Conservation (phyloP, 2,888 invertebrate species). For the Mantis religiosa region DNA sequence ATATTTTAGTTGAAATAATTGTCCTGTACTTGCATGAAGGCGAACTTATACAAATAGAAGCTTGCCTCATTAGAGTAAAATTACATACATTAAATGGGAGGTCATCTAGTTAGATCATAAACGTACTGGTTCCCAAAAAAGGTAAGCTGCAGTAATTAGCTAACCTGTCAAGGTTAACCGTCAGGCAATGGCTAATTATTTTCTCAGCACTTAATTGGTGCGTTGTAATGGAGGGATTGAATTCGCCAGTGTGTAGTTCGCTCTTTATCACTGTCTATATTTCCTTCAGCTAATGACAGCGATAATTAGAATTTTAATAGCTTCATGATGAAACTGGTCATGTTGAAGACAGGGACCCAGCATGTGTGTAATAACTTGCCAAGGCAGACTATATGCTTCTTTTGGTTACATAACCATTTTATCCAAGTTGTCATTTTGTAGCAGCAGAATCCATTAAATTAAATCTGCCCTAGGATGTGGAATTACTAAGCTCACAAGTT, state of each 20-base stretch:
- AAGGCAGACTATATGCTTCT: background rate
- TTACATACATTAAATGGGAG: background rate
- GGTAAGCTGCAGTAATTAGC: background rate
- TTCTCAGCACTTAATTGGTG: background rate
- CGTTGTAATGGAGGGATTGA: background rate
- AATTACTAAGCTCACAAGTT: too few relatives aligned
- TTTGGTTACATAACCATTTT: background rate
- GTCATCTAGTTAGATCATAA: background rate
- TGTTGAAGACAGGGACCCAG: background rate
- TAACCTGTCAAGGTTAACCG: background rate
- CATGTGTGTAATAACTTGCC: too few relatives aligned
- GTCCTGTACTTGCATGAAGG: too few relatives aligned
- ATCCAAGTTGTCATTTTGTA: too few relatives aligned
- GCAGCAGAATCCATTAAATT: too few relatives aligned
- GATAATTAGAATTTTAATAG: background rate
- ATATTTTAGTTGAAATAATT: too few relatives aligned
- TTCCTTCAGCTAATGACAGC: background rate
- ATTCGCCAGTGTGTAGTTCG: background rate
- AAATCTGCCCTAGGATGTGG: too few relatives aligned
- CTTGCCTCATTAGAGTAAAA: background rate
- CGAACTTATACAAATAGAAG: background rate
- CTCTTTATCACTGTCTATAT: background rate
- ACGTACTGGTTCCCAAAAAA: background rate
- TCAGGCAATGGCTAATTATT: background rate
- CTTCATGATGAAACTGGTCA: background rate